These are phyloP conservation scores for Prionailurus bengalensis DNA, from an alignment of 2,113 vertebrate species.

Conservation along the genomic window DNA sequence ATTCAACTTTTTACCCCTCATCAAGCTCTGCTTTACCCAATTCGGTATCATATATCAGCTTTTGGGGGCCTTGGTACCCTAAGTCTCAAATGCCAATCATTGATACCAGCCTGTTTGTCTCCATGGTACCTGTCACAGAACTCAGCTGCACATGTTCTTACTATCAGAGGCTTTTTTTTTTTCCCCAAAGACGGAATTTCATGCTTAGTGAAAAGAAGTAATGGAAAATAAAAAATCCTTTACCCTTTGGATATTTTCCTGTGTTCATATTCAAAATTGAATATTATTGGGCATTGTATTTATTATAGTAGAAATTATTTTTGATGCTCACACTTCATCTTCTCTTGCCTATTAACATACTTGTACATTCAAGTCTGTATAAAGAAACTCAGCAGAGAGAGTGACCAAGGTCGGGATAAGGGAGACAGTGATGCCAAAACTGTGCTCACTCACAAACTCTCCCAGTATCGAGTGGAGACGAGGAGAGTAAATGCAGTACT, in stretches of 20 bases:
- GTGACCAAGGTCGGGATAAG: background rate
- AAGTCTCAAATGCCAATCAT: background rate
- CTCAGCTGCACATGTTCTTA: constrained; percentile 19
- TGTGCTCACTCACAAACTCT: background rate
- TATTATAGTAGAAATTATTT: constrained; percentile 67
- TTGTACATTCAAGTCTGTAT: background rate
- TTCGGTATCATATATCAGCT: background rate
- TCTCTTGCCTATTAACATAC: background rate
- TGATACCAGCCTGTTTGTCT: constrained; percentile 17
- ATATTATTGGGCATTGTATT: constrained; percentile 62
- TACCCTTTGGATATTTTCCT: constrained; percentile 64
- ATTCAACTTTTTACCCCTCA: constrained; percentile 56
- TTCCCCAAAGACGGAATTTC: constrained; percentile 48
- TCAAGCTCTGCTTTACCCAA: constrained; percentile 17
- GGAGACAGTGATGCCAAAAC: background rate
- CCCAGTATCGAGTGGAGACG: background rate
- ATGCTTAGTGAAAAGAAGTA: constrained; percentile 69
- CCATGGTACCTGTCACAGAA: background rate
- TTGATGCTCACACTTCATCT: background rate
- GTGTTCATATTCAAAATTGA: constrained; percentile 53
- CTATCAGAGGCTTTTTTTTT: background rate
- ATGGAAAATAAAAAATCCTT: constrained; percentile 70
- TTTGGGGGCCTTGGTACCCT: background rate
- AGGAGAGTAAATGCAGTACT: background rate
- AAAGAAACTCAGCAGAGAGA: background rate